These are phyloP conservation scores for Psittacula echo DNA, from an alignment of 2,797 vertebrate genomes.

Conservation along the genomic window DNA sequence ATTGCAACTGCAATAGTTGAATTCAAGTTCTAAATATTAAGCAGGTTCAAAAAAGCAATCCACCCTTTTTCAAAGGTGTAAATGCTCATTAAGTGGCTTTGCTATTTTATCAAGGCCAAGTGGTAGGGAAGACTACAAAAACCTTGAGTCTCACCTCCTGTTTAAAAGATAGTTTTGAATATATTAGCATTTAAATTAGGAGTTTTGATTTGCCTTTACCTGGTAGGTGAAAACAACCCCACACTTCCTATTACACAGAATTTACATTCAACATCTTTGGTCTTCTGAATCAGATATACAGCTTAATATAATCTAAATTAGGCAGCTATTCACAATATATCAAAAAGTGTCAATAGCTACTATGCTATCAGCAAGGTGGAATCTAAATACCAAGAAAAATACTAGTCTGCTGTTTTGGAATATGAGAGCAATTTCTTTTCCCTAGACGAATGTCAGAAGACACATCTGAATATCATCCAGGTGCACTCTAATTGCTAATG, in stretches of 20 bases:
- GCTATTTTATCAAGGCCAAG: background rate
- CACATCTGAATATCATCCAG: background rate
- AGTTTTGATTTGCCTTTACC: background rate
- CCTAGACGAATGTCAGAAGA: background rate
- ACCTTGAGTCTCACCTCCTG: background rate
- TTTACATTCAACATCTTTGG: background rate
- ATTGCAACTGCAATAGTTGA: background rate
- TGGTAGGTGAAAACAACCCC: background rate
- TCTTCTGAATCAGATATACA: background rate
- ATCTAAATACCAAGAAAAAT: background rate
- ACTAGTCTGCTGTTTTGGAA: background rate
- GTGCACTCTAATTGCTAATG: background rate
- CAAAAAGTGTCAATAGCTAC: background rate
- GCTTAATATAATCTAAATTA: background rate
- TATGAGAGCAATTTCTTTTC: background rate
- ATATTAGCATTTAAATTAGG: background rate
- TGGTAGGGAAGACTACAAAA: background rate
- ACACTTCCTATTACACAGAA: background rate
- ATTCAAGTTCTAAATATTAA: background rate
- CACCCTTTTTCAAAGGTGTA: background rate
- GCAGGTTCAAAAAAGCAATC: background rate
- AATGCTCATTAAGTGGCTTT: background rate
- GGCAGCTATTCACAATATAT: background rate
- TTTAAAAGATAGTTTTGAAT: background rate
- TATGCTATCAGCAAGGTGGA: background rate